Base-by-base conservation (phyloP, 1,140 invertebrate genomes). In the Wiebesia pumilae region DNA sequence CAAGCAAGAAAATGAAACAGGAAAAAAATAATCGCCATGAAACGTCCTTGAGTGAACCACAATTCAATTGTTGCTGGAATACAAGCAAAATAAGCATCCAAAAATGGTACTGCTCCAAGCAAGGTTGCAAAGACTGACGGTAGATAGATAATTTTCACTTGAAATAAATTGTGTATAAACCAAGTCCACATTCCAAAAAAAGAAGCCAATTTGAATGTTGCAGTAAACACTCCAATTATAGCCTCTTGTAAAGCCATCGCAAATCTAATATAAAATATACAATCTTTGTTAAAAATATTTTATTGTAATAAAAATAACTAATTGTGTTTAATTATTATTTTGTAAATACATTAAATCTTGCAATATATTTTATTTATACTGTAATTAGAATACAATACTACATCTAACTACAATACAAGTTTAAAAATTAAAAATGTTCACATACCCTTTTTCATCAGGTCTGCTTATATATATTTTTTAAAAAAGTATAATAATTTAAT, bases 161-260 rank as follows among this genome's bases (percentile, higher is more conserved):
- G 97, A 93, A 99, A 99, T 3, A 99, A 92, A 88, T 98, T 98
- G 91, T 99, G 98, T 77, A 98, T 97, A 51, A 99, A 96, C 98
- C 98, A 99, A 0, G 99, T 99, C 96, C 98, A 99, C 84, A 99
- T 94, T 0, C 98, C 98, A 92, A 99, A 99, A 94, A 99, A 99
- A 0, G 97, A 95, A 7, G 98, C 97, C 95, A 99, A 98, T 94
- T 99, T 99, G 87, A 99, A 97, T 1, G 98, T 99, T 0, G 98
- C 98, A 71, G 97, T 96, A 91, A 99, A 98, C 6, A 99, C 96
- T 73, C 96, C 96, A 88, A 97, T 96, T 35, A 97, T 95, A 1
- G 96, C 96, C 86, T 96, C 96, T 87, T 96, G 96, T 1, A 96
- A 89, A 27, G 98, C 97, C 75, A 96, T 95, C 1, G 97, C 98